Evolutionary conservation across 2,888 invertebrate genomes (phyloP), one percentile per base, ranked within the genome.

Genomic region (Megastigmus dorsalis): DNA sequence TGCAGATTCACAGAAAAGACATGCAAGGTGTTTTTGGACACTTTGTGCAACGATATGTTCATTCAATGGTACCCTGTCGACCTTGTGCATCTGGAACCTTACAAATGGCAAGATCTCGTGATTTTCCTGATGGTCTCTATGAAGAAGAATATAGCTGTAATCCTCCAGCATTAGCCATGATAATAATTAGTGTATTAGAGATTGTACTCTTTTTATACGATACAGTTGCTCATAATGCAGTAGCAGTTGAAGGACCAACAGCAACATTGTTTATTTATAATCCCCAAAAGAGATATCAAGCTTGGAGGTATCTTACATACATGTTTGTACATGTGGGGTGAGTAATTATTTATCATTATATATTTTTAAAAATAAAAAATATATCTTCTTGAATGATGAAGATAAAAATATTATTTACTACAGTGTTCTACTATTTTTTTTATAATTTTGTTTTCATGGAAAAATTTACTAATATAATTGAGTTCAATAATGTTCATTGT

Each of bases 291-390:
- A 91, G 98, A 76, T 91, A 93, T 67, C 95, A 99, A 89, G 94
- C 93, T 0, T 99, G 99, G 99, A 90, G 99, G 82, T 99, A 93
- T 87, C 82, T 97, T 57, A 95, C 96, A 0, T 99, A 99, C 86
- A 98, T 98, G 97, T 93, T 98, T 86, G 96, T 98, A 26, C 98
- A 98, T 88, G 94, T 96, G 76, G 97, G 97, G 94, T 95, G 86
- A 90, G 92, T 84, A 20, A 36, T n/a, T n/a, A n/a, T n/a, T n/a
- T n/a, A n/a, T n/a, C n/a, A n/a, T n/a, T n/a, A n/a, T n/a, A n/a
- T n/a, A n/a, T n/a, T n/a, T n/a, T n/a, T n/a, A n/a, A n/a, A n/a
- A n/a, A n/a, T n/a, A n/a, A n/a, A n/a, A n/a, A n/a, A n/a, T n/a
- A n/a, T n/a, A n/a, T n/a, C n/a, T n/a, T n/a, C n/a, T n/a, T n/a